These are phyloP conservation scores for Cotesia vestalis DNA, from an alignment of 1,140 invertebrate genomes.

Conservation along the genomic window DNA sequence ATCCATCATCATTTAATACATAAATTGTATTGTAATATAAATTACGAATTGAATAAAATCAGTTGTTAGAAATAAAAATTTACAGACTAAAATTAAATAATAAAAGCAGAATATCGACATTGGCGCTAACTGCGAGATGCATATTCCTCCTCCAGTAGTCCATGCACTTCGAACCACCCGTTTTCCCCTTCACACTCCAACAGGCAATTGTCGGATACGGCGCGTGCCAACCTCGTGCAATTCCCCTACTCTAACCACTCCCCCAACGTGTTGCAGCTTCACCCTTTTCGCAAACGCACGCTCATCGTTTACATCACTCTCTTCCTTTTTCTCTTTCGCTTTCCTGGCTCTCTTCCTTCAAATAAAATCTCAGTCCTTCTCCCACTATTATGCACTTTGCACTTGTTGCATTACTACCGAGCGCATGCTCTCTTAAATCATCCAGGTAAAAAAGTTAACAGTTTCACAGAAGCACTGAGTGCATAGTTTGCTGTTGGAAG, in stretches of 20 bases:
- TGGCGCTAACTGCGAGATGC: conserved; percentile 33
- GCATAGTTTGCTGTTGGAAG: no score
- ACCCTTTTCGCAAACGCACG: conserved; percentile 38
- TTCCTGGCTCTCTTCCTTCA: conserved; percentile 12
- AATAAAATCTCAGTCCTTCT: conserved; percentile 12
- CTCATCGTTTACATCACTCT: conserved; percentile 17
- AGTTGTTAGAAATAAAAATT: no score
- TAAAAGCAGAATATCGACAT: background rate
- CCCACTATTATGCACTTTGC: conserved; percentile 41
- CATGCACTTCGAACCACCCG: conserved; percentile 28
- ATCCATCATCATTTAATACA: no score
- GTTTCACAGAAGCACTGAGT: no score
- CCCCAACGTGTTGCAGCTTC: conserved; percentile 39
- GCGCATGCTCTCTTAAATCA: conserved; percentile 4
- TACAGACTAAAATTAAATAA: conserved; percentile 2
- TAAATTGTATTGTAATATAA: no score
- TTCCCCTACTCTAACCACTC: conserved; percentile 47
- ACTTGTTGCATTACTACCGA: conserved; percentile 49
- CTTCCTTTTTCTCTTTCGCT: background rate
- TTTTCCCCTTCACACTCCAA: conserved; percentile 28
- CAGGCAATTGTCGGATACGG: conserved; percentile 54
- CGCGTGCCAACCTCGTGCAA: conserved; percentile 61
- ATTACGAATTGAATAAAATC: no score
- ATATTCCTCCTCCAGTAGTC: conserved; percentile 33
- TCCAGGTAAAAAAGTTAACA: conserved; percentile 10